Evolutionary conservation across 2,113 vertebrate species (phyloP).

Genomic region (Lepisosteus osseus): DNA sequence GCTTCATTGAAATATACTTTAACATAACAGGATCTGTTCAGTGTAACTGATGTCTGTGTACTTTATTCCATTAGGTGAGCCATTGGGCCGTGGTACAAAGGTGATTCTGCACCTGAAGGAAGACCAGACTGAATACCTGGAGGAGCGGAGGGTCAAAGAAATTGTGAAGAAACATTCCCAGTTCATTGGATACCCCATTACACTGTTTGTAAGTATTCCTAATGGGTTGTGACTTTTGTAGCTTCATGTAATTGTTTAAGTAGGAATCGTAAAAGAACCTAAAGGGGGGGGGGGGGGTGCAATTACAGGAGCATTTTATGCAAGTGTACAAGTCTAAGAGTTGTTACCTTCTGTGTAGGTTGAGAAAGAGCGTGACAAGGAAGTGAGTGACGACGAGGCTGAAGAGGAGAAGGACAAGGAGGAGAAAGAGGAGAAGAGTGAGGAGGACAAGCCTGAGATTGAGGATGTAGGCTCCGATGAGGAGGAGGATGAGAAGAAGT

Average conservation of each 20-base stretch:
- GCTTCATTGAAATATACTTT: not conserved
- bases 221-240: not conserved
- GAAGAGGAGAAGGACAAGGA: slow-evolving; percentile 74
- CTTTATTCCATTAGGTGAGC: slow-evolving; percentile 53
- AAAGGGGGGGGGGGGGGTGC: too few species aligned
- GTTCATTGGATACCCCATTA: slow-evolving; percentile 80
- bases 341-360: slow-evolving; percentile 45
- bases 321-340: not conserved
- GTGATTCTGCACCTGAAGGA: slow-evolving; percentile 77
- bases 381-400: slow-evolving; percentile 77
- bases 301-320: too few species aligned
- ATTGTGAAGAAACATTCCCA: slow-evolving; percentile 81
- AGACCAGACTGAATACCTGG: slow-evolving; percentile 75
- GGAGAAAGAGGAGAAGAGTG: slow-evolving; percentile 48
- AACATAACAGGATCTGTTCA: too few species aligned
- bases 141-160: slow-evolving; percentile 74
- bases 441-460: slow-evolving; percentile 76
- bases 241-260: too few species aligned
- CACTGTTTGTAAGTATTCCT: slow-evolving; percentile 65
- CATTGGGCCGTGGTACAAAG: slow-evolving; percentile 75
- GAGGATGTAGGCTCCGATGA: slow-evolving; percentile 77
- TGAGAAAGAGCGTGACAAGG: slow-evolving; percentile 80
- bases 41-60: not conserved
- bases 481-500: slow-evolving; percentile 77
- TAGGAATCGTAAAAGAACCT: too few species aligned